A percentile compares a stretch with the other conserved stretches of the same genome.
Evolutionary conservation across 2,888 invertebrate genomes (phyloP).

Genomic region (Cephus pygmeus): DNA sequence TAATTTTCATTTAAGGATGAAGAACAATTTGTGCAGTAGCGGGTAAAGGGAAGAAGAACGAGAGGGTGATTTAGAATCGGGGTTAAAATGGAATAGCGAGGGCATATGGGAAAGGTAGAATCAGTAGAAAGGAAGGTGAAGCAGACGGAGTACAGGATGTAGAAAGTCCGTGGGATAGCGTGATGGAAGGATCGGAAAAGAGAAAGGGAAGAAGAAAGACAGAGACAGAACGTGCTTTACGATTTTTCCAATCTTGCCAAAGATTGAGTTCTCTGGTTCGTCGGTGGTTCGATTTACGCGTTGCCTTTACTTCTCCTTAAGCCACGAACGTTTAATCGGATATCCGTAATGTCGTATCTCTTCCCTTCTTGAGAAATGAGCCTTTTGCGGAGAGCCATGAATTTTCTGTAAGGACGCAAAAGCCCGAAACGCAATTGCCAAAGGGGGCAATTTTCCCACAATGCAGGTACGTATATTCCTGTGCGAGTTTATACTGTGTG

Average conservation of each 20-base stretch:
- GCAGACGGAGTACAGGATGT: not conserved
- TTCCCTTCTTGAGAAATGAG: not conserved
- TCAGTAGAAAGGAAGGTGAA: not conserved
- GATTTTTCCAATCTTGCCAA: not conserved
- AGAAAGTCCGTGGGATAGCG: not conserved
- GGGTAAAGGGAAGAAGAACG: not conserved
- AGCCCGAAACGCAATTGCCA: not conserved
- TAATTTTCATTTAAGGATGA: not conserved
- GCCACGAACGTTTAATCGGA: not conserved
- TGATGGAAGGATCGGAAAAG: not conserved
- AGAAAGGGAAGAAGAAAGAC: not conserved
- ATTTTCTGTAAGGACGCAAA: not conserved
- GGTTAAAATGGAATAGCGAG: not conserved
- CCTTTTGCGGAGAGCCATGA: not conserved
- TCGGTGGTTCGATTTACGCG: not conserved
- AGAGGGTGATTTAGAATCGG: not conserved
- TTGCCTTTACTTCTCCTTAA: not conserved
- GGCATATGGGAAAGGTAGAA: not conserved
- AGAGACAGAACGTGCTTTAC: not conserved
- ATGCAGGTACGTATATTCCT: not conserved
- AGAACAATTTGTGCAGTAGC: not conserved
- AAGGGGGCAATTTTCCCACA: not conserved
- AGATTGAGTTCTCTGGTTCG: not conserved
- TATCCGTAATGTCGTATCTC: not conserved
- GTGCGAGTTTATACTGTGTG: not conserved